Percentiles rank a stretch among this genome's conserved stretches.
Conservation (phyloP, 2,113 vertebrate species). For the Zosterops borbonicus region DNA sequence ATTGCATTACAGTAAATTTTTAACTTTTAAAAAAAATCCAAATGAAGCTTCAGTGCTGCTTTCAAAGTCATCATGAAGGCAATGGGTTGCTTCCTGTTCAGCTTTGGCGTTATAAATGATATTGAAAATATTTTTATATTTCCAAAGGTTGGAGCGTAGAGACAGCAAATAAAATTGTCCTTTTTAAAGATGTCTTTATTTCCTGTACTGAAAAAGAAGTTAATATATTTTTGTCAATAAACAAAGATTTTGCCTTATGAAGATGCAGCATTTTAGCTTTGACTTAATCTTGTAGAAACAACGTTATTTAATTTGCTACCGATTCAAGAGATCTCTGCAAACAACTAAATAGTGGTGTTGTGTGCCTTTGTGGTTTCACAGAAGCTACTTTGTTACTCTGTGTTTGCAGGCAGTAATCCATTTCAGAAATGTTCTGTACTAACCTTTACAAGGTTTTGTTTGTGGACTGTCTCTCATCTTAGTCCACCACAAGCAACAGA, state of each 20-base stretch:
- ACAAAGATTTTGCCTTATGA: constrained; percentile 47
- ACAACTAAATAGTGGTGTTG: background rate
- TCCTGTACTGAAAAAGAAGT: constrained; percentile 47
- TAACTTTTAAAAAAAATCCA: constrained; percentile 28
- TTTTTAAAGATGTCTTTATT: constrained; percentile 50
- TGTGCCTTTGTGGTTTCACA: constrained; percentile 11
- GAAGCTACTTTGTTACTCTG: background rate
- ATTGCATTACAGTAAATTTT: constrained; percentile 46
- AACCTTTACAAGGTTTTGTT: background rate
- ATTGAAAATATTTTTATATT: constrained; percentile 19
- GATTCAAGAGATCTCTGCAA: constrained; percentile 18
- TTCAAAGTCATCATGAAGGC: background rate
- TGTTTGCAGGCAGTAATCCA: background rate
- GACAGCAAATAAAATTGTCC: constrained; percentile 41
- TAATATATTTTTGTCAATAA: constrained; percentile 63
- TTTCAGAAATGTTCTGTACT: background rate
- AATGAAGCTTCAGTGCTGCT: background rate
- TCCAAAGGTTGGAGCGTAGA: background rate
- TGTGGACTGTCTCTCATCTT: background rate
- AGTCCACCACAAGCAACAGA: background rate
- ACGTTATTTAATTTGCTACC: constrained; percentile 51
- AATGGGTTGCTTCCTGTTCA: constrained; percentile 12
- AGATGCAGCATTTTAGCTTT: constrained; percentile 26
- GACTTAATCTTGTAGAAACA: constrained; percentile 37
- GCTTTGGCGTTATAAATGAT: background rate